phyloP scores from a whole-genome alignment of 2,797 vertebrate genomes.

The Morus bassanus region DNA sequence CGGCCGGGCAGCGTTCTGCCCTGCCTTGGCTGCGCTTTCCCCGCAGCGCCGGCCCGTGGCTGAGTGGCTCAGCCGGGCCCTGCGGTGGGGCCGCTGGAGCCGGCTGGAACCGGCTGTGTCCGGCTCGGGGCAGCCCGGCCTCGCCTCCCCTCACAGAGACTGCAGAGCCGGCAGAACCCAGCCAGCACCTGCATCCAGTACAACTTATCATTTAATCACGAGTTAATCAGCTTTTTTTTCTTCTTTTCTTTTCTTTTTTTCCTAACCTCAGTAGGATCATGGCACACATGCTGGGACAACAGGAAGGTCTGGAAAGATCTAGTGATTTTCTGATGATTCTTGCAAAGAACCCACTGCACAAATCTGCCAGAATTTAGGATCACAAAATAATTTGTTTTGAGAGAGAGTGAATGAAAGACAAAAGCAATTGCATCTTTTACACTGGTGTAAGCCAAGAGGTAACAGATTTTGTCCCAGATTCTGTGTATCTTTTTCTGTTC shows the following conservation, averaged over 20 bases:
- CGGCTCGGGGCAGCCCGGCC: too few species aligned
- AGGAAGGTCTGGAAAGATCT: neutral
- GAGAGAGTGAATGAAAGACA: neutral
- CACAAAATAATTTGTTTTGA: neutral
- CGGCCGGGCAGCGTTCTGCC: too few species aligned
- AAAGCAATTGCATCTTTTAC: neutral
- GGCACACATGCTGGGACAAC: neutral
- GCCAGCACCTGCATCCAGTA: fast-evolving
- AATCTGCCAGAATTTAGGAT: neutral
- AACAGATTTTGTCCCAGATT: neutral
- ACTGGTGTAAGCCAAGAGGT: neutral
- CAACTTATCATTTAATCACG: neutral
- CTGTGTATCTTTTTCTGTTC: neutral
- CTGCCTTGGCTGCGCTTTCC: too few species aligned
- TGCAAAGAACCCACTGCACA: neutral
- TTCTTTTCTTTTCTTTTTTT: neutral
- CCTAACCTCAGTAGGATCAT: neutral
- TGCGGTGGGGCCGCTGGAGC: too few species aligned
- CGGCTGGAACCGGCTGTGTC: too few species aligned
- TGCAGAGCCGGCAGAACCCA: fast-evolving
- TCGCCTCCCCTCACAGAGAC: neutral
- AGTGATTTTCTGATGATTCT: neutral
- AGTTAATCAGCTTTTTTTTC: neutral
- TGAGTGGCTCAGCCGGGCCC: too few species aligned
- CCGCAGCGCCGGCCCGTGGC: too few species aligned